A percentile compares a stretch with the other conserved stretches of the same genome.
Conservation (phyloP, 2,113 vertebrate genomes). For the Myrmecophaga tridactyla region DNA sequence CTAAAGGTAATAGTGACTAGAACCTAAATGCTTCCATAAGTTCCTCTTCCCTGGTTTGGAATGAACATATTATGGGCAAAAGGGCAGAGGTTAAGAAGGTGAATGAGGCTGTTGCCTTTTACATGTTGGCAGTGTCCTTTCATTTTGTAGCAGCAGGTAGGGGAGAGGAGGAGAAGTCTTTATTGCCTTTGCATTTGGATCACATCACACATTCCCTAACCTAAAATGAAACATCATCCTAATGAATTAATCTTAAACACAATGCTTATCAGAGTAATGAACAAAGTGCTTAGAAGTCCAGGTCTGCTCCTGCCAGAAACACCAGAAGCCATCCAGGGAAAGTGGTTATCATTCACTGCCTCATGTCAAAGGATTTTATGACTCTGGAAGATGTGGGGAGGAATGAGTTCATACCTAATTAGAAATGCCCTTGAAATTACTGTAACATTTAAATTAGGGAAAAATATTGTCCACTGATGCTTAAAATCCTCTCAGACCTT, state of each 20-base stretch:
- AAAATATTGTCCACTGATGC: neutral
- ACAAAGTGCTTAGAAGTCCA: conserved; percentile 24
- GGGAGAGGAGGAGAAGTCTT: conserved; percentile 24
- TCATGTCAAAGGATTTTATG: conserved; percentile 2
- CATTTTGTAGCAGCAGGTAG: neutral
- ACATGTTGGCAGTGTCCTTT: conserved; percentile 19
- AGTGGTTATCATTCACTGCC: neutral
- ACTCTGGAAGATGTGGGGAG: neutral
- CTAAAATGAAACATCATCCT: conserved; percentile 59
- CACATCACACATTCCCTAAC: conserved; percentile 16
- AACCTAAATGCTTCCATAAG: conserved; percentile 48
- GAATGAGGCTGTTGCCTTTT: conserved; percentile 56
- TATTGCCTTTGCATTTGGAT: conserved; percentile 43
- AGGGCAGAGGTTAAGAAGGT: conserved; percentile 56
- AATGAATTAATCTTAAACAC: conserved; percentile 45
- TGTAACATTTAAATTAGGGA: conserved; percentile 17
- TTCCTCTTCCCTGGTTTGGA: conserved; percentile 30
- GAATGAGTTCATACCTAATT: conserved; percentile 3
- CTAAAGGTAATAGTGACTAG: conserved; percentile 54
- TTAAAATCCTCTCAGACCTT: neutral
- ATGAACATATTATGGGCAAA: neutral
- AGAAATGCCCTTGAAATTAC: neutral
- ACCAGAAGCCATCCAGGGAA: conserved; percentile 23
- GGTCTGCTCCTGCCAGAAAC: neutral
- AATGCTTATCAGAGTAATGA: conserved; percentile 48